Evolutionary conservation across 1,140 invertebrate species (phyloP).

Genomic region (Elysia chlorotica): DNA sequence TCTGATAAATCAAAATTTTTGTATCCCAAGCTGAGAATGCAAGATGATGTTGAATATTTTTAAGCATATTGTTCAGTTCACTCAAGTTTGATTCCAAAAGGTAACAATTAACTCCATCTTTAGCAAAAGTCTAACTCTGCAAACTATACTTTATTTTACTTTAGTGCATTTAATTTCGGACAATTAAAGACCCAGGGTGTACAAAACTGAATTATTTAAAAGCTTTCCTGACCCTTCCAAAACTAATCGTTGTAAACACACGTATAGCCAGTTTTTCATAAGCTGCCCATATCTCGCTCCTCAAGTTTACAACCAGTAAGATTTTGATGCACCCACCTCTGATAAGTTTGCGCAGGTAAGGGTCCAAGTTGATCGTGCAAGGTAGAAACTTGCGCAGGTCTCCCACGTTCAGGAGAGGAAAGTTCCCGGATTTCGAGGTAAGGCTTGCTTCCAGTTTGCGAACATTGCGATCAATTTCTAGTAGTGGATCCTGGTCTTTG

Average conservation of each 20-base stretch:
- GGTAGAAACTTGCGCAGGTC: slow-evolving; percentile 94
- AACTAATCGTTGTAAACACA: background rate
- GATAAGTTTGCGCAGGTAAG: slow-evolving; percentile 92
- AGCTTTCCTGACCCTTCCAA: no score
- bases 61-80: no score
- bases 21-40: no score
- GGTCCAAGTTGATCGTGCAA: slow-evolving; percentile 96
- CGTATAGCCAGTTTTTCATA: background rate
- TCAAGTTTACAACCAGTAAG: background rate
- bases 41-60: no score
- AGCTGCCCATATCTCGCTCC: background rate
- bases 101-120: no score
- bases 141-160: no score
- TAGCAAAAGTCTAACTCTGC: no score
- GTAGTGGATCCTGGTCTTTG: slow-evolving; percentile 85
- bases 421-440: slow-evolving; percentile 72
- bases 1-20: no score
- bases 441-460: slow-evolving; percentile 93
- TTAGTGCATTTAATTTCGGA: no score
- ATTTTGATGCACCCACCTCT: slow-evolving; percentile 71
- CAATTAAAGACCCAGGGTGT: no score
- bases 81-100: no score
- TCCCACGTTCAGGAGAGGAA: slow-evolving; percentile 69
- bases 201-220: no score
- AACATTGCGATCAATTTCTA: slow-evolving; percentile 92